Evolutionary conservation across 2,888 invertebrate species (phyloP), one percentile per base, ranked within the genome.

Genomic region (Oscheius onirici): DNA sequence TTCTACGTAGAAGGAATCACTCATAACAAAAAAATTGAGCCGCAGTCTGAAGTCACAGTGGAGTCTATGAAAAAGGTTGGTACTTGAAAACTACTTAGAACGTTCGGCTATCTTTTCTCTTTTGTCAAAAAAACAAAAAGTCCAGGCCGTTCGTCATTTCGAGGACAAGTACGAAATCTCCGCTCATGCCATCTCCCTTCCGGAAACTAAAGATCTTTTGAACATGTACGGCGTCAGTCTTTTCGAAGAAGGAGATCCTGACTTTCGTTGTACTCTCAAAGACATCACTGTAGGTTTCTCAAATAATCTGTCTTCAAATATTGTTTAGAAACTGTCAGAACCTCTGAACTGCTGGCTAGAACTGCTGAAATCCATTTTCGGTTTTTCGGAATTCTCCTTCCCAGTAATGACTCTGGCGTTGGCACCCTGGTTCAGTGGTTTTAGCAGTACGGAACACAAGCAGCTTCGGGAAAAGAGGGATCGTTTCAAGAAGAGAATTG

Each of bases 81-180:
- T 26, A 11, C 15, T 54, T 49, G 22, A 49, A 49, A 20, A 49
- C 6, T 49, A 49, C 17, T 20, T 49, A n/a, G n/a, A n/a, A n/a
- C n/a, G n/a, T n/a, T n/a, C n/a, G n/a, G 17, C 17, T 20, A 49
- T 49, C 49, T 34, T 34, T 34, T n/a, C n/a, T n/a, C 44, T 43
- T 43, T 43, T 43, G 15, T 43, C 11, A 11, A 15, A 61, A 13
- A 61, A 41, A 5, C 8, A 43, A 22, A 44, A 11, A 11, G 3
- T 43, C 24, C 22, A 63, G 63, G 63, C 49, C 15, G 44, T 41
- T 2, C 43, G 22, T 24, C 68, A 68, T 26, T 68, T 68, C 43
- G 57, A 57, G 28, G 34, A 44, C 11, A 55, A 68, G 28, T 57
- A 57, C 24, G 57, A 41, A 20, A 54, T 17, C 10, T 22, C 13